Evolutionary conservation across 2,113 vertebrate genomes (phyloP), one percentile per base, ranked within the genome.

Genomic region (Notiomystis cincta): DNA sequence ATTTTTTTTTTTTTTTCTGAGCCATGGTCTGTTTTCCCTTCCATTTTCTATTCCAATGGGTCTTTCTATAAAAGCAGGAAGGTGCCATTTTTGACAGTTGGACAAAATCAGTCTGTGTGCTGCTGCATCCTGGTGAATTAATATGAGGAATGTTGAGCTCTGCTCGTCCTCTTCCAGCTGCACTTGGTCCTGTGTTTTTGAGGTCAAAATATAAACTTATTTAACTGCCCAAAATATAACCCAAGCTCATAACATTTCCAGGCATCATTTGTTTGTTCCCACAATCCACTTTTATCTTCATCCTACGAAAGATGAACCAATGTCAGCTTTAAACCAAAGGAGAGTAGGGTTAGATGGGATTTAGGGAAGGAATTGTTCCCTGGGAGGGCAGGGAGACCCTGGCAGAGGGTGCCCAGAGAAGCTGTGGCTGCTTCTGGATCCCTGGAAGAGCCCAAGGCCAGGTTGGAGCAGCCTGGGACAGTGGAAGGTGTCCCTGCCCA

Each of bases 51-150:
- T 87, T 83, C 75, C 22, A 42, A 82, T 51, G 44, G 69, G 53
- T 48, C 64, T 94, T 78, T 38, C 66, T 53, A 21, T 45, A 54
- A 81, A 65, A 15, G 53, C 61, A 3, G 61, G 35, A 44, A 91
- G 90, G 75, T 89, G 93, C 86, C 50, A 3, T 23, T 93, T 96
- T 47, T 93, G 96, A 96, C 95, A 92, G 91, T 1, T 42, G 80
- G 93, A 93, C 94, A 88, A 47, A 86, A 75, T 53, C 82, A 78
- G 79, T 56, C 54, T 0, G 13, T 28, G 76, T 13, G 4, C 30
- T 16, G 42, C 69, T 1, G 80, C 11, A 12, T 44, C 65, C 54
- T 35, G 69, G 54, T 70, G 89, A 91, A 87, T 96, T 78, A 38
- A 94, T 56, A 79, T 23, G 50, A 86, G 71, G 60, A 38, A 78